Evolutionary conservation across 2,797 vertebrate genomes (phyloP), one percentile per base, ranked within the genome.

Genomic region (Acanthiza pusilla): DNA sequence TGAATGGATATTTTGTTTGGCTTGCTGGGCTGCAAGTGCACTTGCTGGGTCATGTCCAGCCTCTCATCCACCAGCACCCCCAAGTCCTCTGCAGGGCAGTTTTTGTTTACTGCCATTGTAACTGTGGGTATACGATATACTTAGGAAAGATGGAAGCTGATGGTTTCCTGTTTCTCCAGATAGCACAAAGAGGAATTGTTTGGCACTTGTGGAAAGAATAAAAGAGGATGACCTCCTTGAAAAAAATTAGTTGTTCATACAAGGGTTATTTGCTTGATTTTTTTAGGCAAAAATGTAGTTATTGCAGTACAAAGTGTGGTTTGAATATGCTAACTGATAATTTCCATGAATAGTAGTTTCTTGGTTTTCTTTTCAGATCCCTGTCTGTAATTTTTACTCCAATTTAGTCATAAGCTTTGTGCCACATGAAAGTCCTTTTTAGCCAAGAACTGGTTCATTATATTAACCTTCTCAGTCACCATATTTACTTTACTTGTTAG

Each of bases 11-110:
- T 3, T 0, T 4, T 63, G 47, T 25, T 48, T 84, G n/a, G 62
- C 26, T 11, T 53, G 42, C 10, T 42, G 68, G 85, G 45, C 26
- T 70, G 30, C 0, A 4, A 30, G 74, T 0, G 0, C 30, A 20
- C 20, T 16, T 63, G 19, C 3, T 0, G 0, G 16, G 15, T 81
- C 16, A 11, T 25, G 51, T 21, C 11, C 53, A 66, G 63, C 51
- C 48, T 80, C 60, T 60, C 29, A 40, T 50, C 25, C 13, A 47
- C 12, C 5, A 2, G 10, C 26, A 57, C 7, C 22, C 11, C 14
- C 12, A 77, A 61, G 26, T 53, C n/a, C 20, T 81, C 38, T 36
- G 0, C 29, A 62, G 42, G 43, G 23, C 38, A 51, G 17, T 48
- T 85, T 17, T 65, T 34, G 38, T 86, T 86, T 30, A 26, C 20